Evolutionary conservation across 2,797 vertebrate genomes (phyloP).

Genomic region (Channallabes apus): DNA sequence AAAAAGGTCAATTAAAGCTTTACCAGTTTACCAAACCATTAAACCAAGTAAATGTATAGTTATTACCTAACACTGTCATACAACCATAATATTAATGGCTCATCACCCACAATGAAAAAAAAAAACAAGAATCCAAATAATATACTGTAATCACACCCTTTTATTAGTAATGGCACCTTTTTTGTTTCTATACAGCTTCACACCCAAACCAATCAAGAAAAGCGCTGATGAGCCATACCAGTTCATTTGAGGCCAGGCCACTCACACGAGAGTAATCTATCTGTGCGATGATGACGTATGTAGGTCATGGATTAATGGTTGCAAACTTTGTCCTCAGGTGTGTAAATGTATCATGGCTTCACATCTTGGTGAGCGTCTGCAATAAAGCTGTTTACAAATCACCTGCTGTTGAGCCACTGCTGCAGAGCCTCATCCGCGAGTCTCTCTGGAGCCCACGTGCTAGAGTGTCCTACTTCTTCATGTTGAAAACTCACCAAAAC

Average conservation of each 20-base stretch:
- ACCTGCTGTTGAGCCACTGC: constrained; percentile 35
- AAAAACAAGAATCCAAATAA: not conserved
- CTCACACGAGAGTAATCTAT: not conserved
- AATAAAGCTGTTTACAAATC: constrained; percentile 49
- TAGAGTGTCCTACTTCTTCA: constrained; percentile 15
- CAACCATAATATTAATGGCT: not conserved
- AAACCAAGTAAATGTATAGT: not conserved
- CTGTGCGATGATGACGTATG: constrained; percentile 1
- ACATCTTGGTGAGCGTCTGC: constrained; percentile 32
- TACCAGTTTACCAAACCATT: not conserved
- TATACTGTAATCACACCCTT: not conserved
- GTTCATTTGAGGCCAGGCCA: not conserved
- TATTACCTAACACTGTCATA: not conserved
- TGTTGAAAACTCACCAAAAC: constrained; percentile 8
- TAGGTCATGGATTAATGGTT: constrained; percentile 21
- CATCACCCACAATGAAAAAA: not conserved
- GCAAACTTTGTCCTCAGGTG: constrained; percentile 24
- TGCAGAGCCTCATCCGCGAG: constrained; percentile 8
- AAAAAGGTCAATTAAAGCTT: not conserved
- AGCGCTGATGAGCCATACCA: not conserved
- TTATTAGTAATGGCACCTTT: too few species aligned
- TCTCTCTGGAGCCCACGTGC: not conserved
- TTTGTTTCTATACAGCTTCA: not conserved
- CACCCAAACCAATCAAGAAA: not conserved
- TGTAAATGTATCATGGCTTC: constrained; percentile 21